Percentiles rank a stretch among this genome's conserved stretches.
Evolutionary conservation across 92 coral and sea anemone genomes (phyloP).

Genomic region (Anthopleura xanthogrammica): DNA sequence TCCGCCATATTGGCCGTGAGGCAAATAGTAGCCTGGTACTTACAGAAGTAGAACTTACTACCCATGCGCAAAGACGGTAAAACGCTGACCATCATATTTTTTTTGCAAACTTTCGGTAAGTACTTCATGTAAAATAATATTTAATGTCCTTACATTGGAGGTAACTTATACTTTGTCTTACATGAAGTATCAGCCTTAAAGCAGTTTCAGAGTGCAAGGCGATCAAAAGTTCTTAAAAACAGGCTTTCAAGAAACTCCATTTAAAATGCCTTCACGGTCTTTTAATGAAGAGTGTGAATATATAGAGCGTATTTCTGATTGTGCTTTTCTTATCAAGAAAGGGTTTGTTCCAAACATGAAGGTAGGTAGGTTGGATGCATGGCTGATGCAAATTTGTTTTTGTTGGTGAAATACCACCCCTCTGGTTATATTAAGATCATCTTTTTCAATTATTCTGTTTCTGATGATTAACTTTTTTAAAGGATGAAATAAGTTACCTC

Average conservation of each 20-base stretch:
- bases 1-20: slow-evolving; percentile 56
- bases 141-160: too few relatives aligned
- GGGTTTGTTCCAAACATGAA: slow-evolving; percentile 98
- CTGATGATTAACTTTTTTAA: too few relatives aligned
- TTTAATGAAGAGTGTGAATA: slow-evolving; percentile 85
- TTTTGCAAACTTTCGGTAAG: too few relatives aligned
- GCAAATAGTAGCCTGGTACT: slow-evolving; percentile 24
- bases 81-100: slow-evolving; percentile 10
- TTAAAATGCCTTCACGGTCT: slow-evolving; percentile 60
- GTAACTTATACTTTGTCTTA: too few relatives aligned
- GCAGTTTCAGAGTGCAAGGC: background rate
- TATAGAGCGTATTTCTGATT: slow-evolving; percentile 70
- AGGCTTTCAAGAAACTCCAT: background rate
- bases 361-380: slow-evolving; percentile 38
- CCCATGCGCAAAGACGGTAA: slow-evolving; percentile 16
- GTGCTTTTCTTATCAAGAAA: slow-evolving; percentile 81
- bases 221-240: background rate
- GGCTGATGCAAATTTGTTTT: background rate
- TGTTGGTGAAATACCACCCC: background rate
- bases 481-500: too few relatives aligned
- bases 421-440: background rate
- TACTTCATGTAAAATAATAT: too few relatives aligned
- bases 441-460: background rate
- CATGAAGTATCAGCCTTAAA: too few relatives aligned
- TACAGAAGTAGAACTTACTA: background rate